Base-by-base conservation (phyloP, 2,113 vertebrate genomes). In the Scytalopus superciliaris region DNA sequence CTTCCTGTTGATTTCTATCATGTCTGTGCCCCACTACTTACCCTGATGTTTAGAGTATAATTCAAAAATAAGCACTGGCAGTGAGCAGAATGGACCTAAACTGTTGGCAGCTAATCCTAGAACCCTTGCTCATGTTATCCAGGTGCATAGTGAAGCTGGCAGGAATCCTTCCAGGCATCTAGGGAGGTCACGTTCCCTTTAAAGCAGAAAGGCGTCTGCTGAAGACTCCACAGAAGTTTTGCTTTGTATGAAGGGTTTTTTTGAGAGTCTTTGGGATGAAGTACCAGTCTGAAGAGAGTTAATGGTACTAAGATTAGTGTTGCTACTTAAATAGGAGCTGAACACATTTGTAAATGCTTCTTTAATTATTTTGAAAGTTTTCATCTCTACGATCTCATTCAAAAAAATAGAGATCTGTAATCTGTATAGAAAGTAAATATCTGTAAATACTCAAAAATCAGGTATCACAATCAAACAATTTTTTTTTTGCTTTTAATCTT, bases 381-480 rank as follows among this genome's bases (percentile, higher is more conserved):
- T 57, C 15, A 0, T 83, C 42, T 16, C 27, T 83, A 23, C 35
- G 14, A 79, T 28, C 33, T 52, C 22, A 31, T 69, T 74, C 31
- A 69, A 80, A 16, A 59, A 66, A 23, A 7, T 49, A 21, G 14
- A 33, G 10, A 28, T 63, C 30, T 52, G 19, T 83, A 52, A 47
- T 23, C 5, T 79, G 21, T 39, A 12, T 31, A 13, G 44, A 90
- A 76, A 70, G 7, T 15, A 63, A 50, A 16, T 60, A 64, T 21
- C 60, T 59, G 72, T 39, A 86, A n/a, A 79, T 60, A n/a, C 5
- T 59, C 7, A 21, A 70, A 74, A 83, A 80, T 23, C 8, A 76
- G 12, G 3, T 28, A 53, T 52, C 1, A 3, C 12, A 53, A 13
- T 68, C 49, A 59, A 81, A 0, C 12, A n/a, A n/a, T n/a, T 42